These are phyloP conservation scores for Hyposoter didymator DNA, from an alignment of 2,888 invertebrate species.

Conservation along the genomic window DNA sequence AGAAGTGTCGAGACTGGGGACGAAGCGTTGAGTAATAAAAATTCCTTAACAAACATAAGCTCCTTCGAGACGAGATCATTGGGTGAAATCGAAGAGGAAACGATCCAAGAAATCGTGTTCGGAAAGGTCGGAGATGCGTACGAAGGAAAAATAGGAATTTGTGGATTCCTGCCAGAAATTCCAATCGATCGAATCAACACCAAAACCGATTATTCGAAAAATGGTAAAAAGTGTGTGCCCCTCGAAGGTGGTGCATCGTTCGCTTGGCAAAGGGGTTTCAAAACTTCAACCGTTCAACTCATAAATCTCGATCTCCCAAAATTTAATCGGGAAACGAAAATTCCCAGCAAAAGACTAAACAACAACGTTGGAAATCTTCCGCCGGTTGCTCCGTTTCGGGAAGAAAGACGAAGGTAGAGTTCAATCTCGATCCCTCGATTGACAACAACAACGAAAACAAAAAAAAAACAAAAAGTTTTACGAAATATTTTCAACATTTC, in stretches of 20 bases:
- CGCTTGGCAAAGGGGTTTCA: constrained; percentile 72
- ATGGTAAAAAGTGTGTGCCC: neutral
- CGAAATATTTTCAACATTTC: neutral
- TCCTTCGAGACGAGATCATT: constrained; percentile 30
- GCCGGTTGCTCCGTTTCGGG: constrained; percentile 68
- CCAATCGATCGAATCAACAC: constrained; percentile 44
- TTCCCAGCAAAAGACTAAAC: constrained; percentile 14
- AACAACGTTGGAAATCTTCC: constrained; percentile 72
- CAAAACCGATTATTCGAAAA: constrained; percentile 38
- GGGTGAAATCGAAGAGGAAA: constrained; percentile 69
- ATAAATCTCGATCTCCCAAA: constrained; percentile 69
- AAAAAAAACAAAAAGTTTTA: neutral
- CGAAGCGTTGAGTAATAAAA: constrained; percentile 11
- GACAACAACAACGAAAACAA: constrained; percentile 20
- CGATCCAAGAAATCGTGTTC: constrained; percentile 69
- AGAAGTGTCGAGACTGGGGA: constrained; percentile 72
- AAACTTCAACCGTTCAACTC: constrained; percentile 67
- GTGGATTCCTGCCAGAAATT: constrained; percentile 69
- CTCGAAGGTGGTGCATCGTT: constrained; percentile 39
- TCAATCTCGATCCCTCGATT: constrained; percentile 3
- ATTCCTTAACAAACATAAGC: constrained; percentile 23
- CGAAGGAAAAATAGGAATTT: constrained; percentile 6
- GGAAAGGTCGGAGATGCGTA: constrained; percentile 31
- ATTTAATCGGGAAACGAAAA: constrained; percentile 42
- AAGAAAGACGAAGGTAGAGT: constrained; percentile 68